These are phyloP conservation scores for Hydrocynus forskahlii DNA, from an alignment of 2,797 vertebrate species.

Conservation along the genomic window DNA sequence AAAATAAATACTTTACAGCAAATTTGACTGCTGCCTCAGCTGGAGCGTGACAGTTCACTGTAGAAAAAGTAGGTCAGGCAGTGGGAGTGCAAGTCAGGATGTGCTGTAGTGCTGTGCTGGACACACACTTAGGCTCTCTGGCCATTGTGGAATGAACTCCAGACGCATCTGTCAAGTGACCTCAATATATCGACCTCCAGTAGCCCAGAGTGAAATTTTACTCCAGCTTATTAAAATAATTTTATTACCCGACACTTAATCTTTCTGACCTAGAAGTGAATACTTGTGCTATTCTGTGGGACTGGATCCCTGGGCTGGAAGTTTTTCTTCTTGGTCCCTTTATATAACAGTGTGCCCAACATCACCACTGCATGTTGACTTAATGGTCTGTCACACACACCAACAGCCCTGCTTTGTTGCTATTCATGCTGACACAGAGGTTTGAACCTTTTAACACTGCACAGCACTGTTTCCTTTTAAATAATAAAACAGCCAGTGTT, in stretches of 20 bases:
- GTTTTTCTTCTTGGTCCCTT: slow-evolving; percentile 4
- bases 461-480: slow-evolving; percentile 8
- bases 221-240: slow-evolving; percentile 13
- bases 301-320: background rate
- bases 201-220: background rate
- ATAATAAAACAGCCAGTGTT: slow-evolving; percentile 30
- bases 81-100: slow-evolving; percentile 21
- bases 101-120: background rate
- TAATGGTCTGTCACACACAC: slow-evolving; percentile 22
- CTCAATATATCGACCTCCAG: background rate
- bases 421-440: slow-evolving; percentile 29
- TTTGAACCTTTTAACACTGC: slow-evolving; percentile 19
- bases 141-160: background rate
- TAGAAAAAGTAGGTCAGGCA: slow-evolving; percentile 49
- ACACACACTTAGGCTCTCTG: slow-evolving; percentile 31
- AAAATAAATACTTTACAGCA: background rate
- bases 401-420: slow-evolving; percentile 34
- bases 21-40: background rate
- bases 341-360: slow-evolving; percentile 12
- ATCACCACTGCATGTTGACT: slow-evolving; percentile 23
- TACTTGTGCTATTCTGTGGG: background rate
- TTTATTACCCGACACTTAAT: background rate
- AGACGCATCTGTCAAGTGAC: background rate
- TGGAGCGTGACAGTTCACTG: background rate
- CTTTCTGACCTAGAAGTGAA: background rate